Conservation (phyloP, 2,797 vertebrate genomes). For the Rousettus madagascariensis region DNA sequence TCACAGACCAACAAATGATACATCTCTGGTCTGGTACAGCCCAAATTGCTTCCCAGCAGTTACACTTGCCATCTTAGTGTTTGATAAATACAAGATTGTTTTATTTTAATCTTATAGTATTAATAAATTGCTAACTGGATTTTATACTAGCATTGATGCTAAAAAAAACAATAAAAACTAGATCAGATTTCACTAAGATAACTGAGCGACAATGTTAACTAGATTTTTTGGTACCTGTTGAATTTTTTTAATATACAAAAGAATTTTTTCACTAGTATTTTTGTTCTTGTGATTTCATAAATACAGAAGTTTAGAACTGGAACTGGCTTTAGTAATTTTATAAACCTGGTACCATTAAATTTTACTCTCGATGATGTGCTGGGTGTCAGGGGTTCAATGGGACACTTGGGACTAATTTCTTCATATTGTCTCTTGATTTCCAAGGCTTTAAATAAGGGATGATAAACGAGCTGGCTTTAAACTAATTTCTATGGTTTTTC, state of each 20-base stretch:
- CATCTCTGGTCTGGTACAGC: background rate
- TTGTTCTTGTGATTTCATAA: background rate
- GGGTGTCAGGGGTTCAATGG: background rate
- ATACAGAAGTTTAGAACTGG: background rate
- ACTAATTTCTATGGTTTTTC: conserved; percentile 12
- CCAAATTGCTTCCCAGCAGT: background rate
- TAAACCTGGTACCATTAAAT: background rate
- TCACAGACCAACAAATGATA: background rate
- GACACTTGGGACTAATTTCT: conserved; percentile 27
- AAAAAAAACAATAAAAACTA: background rate
- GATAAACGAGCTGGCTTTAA: conserved; percentile 7
- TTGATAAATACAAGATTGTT: background rate
- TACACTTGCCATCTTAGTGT: background rate
- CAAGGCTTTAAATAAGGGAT: conserved; percentile 34
- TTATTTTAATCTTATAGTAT: conserved; percentile 3
- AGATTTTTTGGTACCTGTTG: background rate
- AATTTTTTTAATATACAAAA: conserved; percentile 14
- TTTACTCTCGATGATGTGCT: background rate
- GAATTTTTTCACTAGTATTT: background rate
- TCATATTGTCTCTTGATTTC: conserved; percentile 28
- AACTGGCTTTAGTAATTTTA: conserved; percentile 25
- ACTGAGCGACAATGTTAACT: conserved; percentile 33
- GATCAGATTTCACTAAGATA: conserved; percentile 21
- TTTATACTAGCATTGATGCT: background rate
- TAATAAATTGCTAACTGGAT: conserved; percentile 25